Conservation (phyloP, 2,797 vertebrate genomes). For the Myotis myotis region DNA sequence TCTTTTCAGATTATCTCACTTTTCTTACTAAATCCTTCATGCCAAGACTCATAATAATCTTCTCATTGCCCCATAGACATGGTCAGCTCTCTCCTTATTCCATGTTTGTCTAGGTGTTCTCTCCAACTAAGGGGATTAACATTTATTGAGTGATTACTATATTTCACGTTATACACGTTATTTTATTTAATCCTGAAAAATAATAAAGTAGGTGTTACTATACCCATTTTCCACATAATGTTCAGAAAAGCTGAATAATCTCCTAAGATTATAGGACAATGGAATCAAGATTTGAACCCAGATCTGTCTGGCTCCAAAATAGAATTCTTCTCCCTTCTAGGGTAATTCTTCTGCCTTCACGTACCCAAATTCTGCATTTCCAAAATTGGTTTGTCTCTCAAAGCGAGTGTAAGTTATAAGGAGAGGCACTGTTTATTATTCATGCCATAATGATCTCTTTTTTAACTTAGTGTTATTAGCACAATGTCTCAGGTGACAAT, state of each 20-base stretch:
- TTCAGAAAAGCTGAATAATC: not conserved
- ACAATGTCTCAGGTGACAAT: not conserved
- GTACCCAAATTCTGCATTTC: constrained; percentile 14
- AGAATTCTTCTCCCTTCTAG: not conserved
- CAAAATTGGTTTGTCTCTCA: not conserved
- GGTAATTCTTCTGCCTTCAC: not conserved
- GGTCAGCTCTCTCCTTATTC: not conserved
- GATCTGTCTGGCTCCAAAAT: not conserved
- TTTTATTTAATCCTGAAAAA: not conserved
- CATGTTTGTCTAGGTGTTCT: not conserved
- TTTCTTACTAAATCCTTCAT: not conserved
- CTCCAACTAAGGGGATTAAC: not conserved
- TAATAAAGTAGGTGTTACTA: not conserved
- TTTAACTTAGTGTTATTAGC: not conserved
- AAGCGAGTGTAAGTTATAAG: not conserved
- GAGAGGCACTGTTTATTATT: not conserved
- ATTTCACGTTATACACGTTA: not conserved
- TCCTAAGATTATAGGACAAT: not conserved
- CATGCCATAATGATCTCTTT: not conserved
- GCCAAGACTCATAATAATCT: not conserved
- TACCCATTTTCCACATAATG: not conserved
- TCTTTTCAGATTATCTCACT: not conserved
- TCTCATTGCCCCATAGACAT: not conserved
- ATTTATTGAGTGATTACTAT: not conserved
- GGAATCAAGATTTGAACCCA: not conserved